Base-by-base conservation (phyloP, 2,888 invertebrate genomes). In the Scaptomyza caliginosa region DNA sequence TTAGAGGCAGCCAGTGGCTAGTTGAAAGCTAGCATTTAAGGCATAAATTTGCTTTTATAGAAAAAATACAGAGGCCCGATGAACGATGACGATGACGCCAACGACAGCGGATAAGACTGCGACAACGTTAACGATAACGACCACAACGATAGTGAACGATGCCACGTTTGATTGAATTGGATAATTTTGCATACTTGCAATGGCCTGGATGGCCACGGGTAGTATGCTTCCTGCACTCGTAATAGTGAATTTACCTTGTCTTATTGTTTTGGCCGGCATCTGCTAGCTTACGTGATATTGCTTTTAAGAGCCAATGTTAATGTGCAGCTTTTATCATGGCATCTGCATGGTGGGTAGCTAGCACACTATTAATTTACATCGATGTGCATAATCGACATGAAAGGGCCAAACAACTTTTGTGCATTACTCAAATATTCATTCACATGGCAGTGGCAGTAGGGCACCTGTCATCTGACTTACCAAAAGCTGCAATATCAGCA, bases 161-260 rank as follows among this genome's bases (percentile, higher is more conserved):
- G 58, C 50, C 34, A 77, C 79, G 75, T 78, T 66, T 64, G 71
- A 81, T 19, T 87, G 88, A 85, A 87, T 81, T 87, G 64, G 83
- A 87, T 85, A 81, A 81, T 87, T 81, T 79, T 36, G 34, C 54
- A 68, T 68, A 67, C 67, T 60, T 67, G 74, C 38, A 74, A 49
- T 64, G 65, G 71, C 36, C 32, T 48, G 30, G 23, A 8, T 34
- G 38, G 40, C 46, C 34, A 45, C 42, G 43, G 51, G 50, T 40
- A 23, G 45, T 34, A 16, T 11, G 42, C 46, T 69, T 43, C 49
- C 51, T 57, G 50, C 11, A 43, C 13, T 32, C 30, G 36, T 24
- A 36, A 28, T 16, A 32, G 30, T 11, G n/a, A 16, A 19, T 30
- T 24, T 38, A 36, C 54, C 48, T 66, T 40, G 40, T 26, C 24